Evolutionary conservation across 2,888 invertebrate genomes (phyloP), one percentile per base, ranked within the genome.

Genomic region (Pollenia griseotomentosa): DNA sequence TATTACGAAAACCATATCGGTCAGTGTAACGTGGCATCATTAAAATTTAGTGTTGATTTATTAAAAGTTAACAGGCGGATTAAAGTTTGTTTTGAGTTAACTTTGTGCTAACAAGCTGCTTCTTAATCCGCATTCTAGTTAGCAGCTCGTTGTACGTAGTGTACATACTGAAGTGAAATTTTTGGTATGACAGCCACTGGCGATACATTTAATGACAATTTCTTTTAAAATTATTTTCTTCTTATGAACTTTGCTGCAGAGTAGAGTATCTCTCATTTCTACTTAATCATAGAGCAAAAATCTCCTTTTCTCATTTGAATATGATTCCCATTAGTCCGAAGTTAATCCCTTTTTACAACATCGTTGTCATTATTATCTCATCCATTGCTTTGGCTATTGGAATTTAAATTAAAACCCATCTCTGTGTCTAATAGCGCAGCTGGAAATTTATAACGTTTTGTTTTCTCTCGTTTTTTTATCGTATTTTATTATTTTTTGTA

Each of bases 401-500:
- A 19, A 59, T 68, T 78, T 65, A 46, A 65, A 59, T 65, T 82
- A 16, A 59, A 65, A 66, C 48, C 40, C 51, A 57, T 57, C n/a
- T 74, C 53, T 61, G 16, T 61, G 10, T 66, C 51, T 66, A 68
- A 63, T 57, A 55, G 70, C 80, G 75, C 84, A 85, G 84, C 80
- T 74, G 79, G 84, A 85, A 68, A 74, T 80, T 85, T 57, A 65
- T 71, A 65, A 65, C 42, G 40, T 77, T 83, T 70, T 70, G 48
- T 57, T 40, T 59, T 57, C 16, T 55, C 12, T 42, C 5, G 5
- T 46, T 61, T 63, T 19, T 51, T 55, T 65, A 16, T 73, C 66
- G 11, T 19, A 66, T 40, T 57, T 40, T 48, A 33, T 33, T 33
- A 33, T n/a, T 59, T 6, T 19, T 63, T 71, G 40, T n/a, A 11